These are phyloP conservation scores for Acestrorhynchus altus DNA, from an alignment of 2,797 vertebrate species.

Conservation along the genomic window DNA sequence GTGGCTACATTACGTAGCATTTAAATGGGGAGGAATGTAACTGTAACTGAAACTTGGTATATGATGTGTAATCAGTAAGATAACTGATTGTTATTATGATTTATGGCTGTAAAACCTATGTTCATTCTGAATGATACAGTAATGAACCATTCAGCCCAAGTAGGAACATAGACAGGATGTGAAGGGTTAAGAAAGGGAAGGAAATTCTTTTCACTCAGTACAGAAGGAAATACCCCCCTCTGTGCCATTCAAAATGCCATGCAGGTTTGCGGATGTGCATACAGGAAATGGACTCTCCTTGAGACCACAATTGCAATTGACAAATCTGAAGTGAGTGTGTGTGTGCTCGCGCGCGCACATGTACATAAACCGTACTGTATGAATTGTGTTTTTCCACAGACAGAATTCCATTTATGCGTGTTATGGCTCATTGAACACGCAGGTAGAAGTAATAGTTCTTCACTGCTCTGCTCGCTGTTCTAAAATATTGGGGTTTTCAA, in stretches of 20 bases:
- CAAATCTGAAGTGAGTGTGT: not conserved
- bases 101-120: not conserved
- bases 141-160: not conserved
- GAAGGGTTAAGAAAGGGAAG: conserved; percentile 41
- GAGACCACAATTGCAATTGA: not conserved
- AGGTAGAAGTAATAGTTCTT: not conserved
- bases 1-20: not conserved
- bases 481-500: too few relatives aligned
- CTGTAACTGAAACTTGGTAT: not conserved
- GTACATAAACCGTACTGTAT: not conserved
- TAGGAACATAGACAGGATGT: conserved; percentile 42
- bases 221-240: conserved; percentile 46
- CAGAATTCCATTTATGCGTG: not conserved
- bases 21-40: not conserved
- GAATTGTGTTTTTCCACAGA: not conserved
- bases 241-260: conserved; percentile 8
- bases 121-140: not conserved
- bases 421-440: not conserved
- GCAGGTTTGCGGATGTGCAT: conserved; percentile 4
- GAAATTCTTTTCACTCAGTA: conserved; percentile 42
- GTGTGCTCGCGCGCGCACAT: not conserved
- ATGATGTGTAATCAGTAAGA: not conserved
- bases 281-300: conserved; percentile 26
- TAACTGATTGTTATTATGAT: too few relatives aligned
- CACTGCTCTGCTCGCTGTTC: not conserved